phyloP scores from a whole-genome alignment of 2,888 invertebrate species.

The Acrobasis repandana region DNA sequence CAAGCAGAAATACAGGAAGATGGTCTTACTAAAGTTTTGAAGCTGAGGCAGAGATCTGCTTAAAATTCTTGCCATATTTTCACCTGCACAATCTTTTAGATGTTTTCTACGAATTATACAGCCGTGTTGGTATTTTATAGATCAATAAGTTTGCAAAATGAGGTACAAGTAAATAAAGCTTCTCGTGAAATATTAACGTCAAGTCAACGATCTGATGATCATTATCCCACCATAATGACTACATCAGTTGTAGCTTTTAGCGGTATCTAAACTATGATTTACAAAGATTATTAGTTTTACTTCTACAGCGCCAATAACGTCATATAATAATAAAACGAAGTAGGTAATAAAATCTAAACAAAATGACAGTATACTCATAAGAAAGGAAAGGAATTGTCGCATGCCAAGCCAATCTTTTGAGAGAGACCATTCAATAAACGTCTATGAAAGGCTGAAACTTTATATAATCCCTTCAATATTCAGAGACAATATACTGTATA shows the following conservation, averaged over 20 bases:
- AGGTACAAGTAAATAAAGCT: too few species aligned
- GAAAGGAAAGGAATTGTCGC: neutral
- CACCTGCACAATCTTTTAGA: neutral
- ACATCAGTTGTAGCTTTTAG: too few species aligned
- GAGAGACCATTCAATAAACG: constrained; percentile 3
- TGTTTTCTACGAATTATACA: too few species aligned
- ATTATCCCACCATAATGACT: too few species aligned
- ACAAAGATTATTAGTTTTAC: too few species aligned
- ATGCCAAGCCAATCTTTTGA: neutral
- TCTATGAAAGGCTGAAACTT: constrained; percentile 15
- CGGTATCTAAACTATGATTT: too few species aligned
- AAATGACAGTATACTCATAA: neutral
- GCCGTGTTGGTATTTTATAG: too few species aligned
- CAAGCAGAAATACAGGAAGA: neutral
- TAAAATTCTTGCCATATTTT: neutral
- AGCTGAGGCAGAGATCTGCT: neutral
- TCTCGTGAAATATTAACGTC: too few species aligned
- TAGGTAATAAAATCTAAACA: neutral
- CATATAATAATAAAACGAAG: too few species aligned
- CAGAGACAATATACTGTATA: constrained; percentile 15
- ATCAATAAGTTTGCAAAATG: too few species aligned
- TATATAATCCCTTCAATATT: constrained; percentile 19
- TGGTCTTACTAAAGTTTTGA: constrained; percentile 1
- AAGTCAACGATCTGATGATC: too few species aligned
- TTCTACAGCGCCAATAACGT: too few species aligned